These are phyloP conservation scores for Thymelicus lineola DNA, from an alignment of 2,888 invertebrate species.

Conservation along the genomic window DNA sequence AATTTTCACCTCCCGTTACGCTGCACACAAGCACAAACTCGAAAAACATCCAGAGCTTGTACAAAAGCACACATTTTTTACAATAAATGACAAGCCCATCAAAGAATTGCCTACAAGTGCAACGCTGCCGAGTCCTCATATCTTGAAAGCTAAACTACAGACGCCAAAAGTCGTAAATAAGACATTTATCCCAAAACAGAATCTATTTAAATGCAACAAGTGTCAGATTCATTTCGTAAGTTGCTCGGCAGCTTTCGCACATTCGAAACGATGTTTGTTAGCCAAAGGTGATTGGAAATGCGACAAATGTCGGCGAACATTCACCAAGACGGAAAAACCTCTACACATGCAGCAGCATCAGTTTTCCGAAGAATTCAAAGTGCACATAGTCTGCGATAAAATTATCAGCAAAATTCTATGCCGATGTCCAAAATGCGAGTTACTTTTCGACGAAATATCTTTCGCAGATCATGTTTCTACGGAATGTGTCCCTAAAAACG, in stretches of 20 bases:
- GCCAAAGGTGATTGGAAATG: conserved; percentile 42
- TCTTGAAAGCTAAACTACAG: not conserved
- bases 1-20: conserved; percentile 30
- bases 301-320: conserved; percentile 50
- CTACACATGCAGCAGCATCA: conserved; percentile 57
- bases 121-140: not conserved
- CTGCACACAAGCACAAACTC: conserved; percentile 37
- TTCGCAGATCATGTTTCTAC: conserved; percentile 49
- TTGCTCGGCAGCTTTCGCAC: conserved; percentile 32
- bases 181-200: conserved; percentile 38
- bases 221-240: conserved; percentile 44
- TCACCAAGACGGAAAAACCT: conserved; percentile 46
- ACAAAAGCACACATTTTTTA: not conserved
- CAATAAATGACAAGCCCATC: not conserved
- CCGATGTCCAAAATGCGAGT: conserved; percentile 53
- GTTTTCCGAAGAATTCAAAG: conserved; percentile 49
- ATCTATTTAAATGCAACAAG: conserved; percentile 44
- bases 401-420: conserved; percentile 50
- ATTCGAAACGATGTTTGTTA: conserved; percentile 38
- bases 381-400: conserved; percentile 45
- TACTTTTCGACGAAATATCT: conserved; percentile 52
- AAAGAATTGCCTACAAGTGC: not conserved
- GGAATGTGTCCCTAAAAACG: conserved; percentile 25
- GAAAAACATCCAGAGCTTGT: conserved; percentile 21
- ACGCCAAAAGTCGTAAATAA: too few species aligned